Evolutionary conservation across 2,888 invertebrate genomes (phyloP), one percentile per base, ranked within the genome.

Genomic region (Meteorus cinctellus): DNA sequence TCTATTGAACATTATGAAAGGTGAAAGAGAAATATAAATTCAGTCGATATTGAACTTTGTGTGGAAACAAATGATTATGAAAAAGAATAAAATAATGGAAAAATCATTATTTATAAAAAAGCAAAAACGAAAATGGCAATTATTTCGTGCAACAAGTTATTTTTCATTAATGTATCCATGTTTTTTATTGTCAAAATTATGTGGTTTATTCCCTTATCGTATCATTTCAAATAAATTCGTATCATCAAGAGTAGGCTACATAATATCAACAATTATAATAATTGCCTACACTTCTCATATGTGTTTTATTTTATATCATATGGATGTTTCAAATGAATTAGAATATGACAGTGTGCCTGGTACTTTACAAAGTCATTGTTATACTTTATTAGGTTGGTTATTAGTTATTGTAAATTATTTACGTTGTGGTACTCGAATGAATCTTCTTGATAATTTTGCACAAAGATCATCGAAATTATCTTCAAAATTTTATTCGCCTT

Each of bases 131-230:
- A 76, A 76, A 68, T 84, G 81, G 81, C 62, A 70, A 4, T 60
- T 74, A 12, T 84, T 83, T 27, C 70, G 63, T 14, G 81, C 80
- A 3, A 82, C 72, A n/a, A 80, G 84, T 72, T 86, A 82, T 41
- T 27, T 72, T 0, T 79, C 83, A 0, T 24, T 86, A 67, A 84
- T 87, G 79, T 62, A 74, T 14, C 84, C 84, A 0, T 81, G 77
- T 8, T 79, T 84, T 14, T 70, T 76, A 4, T 16, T 85, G 0
- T 78, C 77, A 12, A 76, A 72, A 10, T 6, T 83, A 0, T 41
- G 80, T 8, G 87, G 87, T 5, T 36, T 85, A 0, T 81, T 86
- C 3, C 84, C 87, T 0, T 87, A 81, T 72, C 81, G 81, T 36
- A 79, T 81, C 27, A 75, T 79, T 10, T 60, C 77, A 66, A 76